A percentile compares a stretch with the other conserved stretches of the same genome.
phyloP scores from a whole-genome alignment of 2,888 invertebrate species.

The Tipula lateralis region DNA sequence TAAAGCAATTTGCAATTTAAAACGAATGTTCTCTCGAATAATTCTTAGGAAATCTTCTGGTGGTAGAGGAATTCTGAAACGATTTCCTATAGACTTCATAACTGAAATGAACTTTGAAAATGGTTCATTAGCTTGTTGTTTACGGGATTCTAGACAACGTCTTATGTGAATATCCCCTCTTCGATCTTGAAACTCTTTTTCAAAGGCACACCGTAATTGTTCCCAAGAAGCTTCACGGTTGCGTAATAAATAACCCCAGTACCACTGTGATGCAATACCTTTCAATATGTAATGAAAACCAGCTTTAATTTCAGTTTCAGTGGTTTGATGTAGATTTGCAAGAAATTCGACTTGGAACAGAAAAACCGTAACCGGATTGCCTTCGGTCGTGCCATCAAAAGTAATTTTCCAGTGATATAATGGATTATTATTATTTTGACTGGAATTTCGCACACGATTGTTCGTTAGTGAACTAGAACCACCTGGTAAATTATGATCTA shows the following conservation, averaged over 20 bases:
- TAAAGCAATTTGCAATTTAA: neutral
- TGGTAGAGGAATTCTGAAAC: neutral
- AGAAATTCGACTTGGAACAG: no score
- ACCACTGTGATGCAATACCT: neutral
- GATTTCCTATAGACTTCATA: neutral
- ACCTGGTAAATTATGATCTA: no score
- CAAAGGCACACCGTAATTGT: neutral
- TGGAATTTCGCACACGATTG: no score
- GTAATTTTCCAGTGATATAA: no score
- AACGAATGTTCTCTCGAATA: neutral
- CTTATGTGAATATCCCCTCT: neutral
- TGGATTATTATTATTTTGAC: no score
- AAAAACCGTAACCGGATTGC: no score
- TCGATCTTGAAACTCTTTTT: neutral
- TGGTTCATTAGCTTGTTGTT: neutral
- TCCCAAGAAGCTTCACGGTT: neutral
- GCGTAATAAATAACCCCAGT: neutral
- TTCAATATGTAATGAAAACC: neutral
- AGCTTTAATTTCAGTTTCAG: no score
- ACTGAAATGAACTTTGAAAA: neutral
- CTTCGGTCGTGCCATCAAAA: no score
- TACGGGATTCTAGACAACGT: neutral
- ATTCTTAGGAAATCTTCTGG: neutral
- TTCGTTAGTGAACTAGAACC: no score
- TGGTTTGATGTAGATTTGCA: no score